A percentile compares a stretch with the other conserved stretches of the same genome.
Conservation (phyloP, 2,888 invertebrate genomes). For the Nasonovia ribisnigri region DNA sequence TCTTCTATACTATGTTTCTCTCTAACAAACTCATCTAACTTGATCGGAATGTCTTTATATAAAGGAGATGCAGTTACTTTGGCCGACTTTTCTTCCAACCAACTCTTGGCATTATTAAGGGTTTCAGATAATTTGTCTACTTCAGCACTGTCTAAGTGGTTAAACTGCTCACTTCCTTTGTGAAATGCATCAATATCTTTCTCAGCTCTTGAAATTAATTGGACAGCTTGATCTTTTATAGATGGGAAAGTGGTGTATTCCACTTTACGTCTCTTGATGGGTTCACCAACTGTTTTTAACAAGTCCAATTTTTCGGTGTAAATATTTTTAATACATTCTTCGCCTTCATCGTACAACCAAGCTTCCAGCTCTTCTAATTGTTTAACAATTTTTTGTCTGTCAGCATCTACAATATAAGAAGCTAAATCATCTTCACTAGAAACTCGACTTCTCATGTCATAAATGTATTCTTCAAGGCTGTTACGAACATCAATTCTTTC, state of each 20-base stretch:
- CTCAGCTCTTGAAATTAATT: constrained; percentile 82
- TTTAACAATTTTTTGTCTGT: constrained; percentile 72
- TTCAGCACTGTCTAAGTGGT: constrained; percentile 79
- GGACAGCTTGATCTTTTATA: constrained; percentile 86
- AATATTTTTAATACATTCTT: constrained; percentile 86
- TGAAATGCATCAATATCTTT: constrained; percentile 76
- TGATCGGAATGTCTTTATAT: constrained; percentile 82
- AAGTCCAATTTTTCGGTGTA: constrained; percentile 74
- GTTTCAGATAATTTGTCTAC: constrained; percentile 81
- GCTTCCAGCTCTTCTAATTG: constrained; percentile 89
- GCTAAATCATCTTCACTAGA: constrained; percentile 82
- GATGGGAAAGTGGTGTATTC: constrained; percentile 86
- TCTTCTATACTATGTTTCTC: constrained; percentile 78
- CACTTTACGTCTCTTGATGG: constrained; percentile 84
- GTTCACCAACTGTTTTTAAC: constrained; percentile 84
- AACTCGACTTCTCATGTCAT: constrained; percentile 92
- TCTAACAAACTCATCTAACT: constrained; percentile 82
- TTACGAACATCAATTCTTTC: constrained; percentile 96
- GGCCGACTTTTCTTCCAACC: constrained; percentile 81
- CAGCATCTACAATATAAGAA: constrained; percentile 81
- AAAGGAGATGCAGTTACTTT: constrained; percentile 77
- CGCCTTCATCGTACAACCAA: constrained; percentile 98
- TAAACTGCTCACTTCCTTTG: constrained; percentile 71
- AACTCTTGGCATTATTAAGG: constrained; percentile 80
- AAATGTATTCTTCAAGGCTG: constrained; percentile 97